Conservation (phyloP, 2,888 invertebrate genomes). For the Drosophila differens region DNA sequence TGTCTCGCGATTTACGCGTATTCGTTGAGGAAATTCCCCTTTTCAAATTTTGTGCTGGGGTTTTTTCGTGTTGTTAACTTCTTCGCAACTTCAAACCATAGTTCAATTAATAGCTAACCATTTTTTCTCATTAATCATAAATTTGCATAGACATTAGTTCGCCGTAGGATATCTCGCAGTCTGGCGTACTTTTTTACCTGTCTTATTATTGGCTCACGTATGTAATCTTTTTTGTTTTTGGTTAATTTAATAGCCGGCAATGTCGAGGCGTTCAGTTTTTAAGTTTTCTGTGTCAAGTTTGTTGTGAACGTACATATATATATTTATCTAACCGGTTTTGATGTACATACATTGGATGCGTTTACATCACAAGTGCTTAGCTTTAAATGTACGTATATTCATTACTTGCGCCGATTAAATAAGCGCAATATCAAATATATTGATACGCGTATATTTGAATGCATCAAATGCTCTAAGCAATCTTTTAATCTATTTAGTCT, state of each 20-base stretch:
- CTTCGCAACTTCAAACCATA: neutral
- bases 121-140: neutral
- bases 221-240: conserved; percentile 31
- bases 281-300: conserved; percentile 68
- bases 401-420: conserved; percentile 7
- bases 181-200: neutral
- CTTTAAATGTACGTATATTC: conserved; percentile 6
- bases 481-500: neutral
- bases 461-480: neutral
- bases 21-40: conserved; percentile 5
- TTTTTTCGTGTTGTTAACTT: neutral
- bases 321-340: conserved; percentile 39
- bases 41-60: conserved; percentile 16
- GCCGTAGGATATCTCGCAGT: conserved; percentile 9
- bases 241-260: conserved; percentile 22
- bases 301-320: neutral
- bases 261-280: conserved; percentile 5
- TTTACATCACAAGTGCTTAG: conserved; percentile 33
- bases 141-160: neutral
- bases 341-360: conserved; percentile 9
- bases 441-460: neutral
- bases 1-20: conserved; percentile 20
- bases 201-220: conserved; percentile 1
- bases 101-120: conserved; percentile 32
- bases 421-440: neutral